Evolutionary conservation across 2,888 invertebrate species (phyloP), one percentile per base, ranked within the genome.

Genomic region (Choreutis nemorana): DNA sequence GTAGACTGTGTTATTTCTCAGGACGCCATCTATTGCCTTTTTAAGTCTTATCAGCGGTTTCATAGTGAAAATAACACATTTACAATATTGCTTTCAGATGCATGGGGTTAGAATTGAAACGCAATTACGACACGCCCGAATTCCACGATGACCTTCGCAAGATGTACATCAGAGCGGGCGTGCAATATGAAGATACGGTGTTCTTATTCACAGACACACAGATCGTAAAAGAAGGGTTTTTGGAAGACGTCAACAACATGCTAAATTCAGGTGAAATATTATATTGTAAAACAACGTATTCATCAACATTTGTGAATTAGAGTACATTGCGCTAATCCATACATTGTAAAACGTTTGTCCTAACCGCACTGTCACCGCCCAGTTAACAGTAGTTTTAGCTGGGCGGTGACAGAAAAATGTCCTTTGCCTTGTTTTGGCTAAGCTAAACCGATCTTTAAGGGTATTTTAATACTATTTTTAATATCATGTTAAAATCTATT

Each of bases 241-340:
- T 95, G 1, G 94, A 95, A 58, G 94, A 95, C 47, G 90, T 95
- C 27, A 95, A 94, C 55, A 94, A 94, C 50, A 90, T 94, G 54
- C 78, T 95, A 1, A 95, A 94, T 63, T 93, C 94, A 6, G 94
- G 91, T 82, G 36, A 39, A 31, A 13, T 14, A 2, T 12, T n/a
- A n/a, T n/a, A n/a, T n/a, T n/a, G n/a, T n/a, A n/a, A n/a, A n/a
- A n/a, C n/a, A n/a, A n/a, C n/a, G n/a, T n/a, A n/a, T n/a, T n/a
- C n/a, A n/a, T n/a, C n/a, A n/a, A n/a, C n/a, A n/a, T n/a, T n/a
- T n/a, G n/a, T n/a, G n/a, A n/a, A n/a, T n/a, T n/a, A n/a, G n/a
- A n/a, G n/a, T n/a, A n/a, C n/a, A n/a, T n/a, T n/a, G n/a, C n/a
- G n/a, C n/a, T n/a, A n/a, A n/a, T n/a, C n/a, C n/a, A n/a, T n/a